phyloP scores from a whole-genome alignment of 1,140 invertebrate species.

The Thalassaphorura encarpata region DNA sequence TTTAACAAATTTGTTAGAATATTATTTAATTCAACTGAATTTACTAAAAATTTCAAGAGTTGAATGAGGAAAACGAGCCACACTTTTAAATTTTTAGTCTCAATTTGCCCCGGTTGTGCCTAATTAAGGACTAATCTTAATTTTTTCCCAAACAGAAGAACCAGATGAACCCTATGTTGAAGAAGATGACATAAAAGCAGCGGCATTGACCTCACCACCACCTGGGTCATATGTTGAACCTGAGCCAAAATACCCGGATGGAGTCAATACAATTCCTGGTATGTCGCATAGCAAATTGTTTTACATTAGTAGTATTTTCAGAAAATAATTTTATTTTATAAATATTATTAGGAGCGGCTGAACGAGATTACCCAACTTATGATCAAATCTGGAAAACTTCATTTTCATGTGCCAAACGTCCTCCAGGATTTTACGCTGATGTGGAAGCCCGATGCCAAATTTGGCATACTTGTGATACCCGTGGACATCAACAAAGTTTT shows the following conservation, averaged over 20 bases:
- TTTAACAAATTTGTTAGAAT: no score
- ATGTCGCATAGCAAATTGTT: no score
- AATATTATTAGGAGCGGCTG: constrained; percentile 21
- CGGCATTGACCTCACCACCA: background rate
- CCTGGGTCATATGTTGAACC: constrained; percentile 1
- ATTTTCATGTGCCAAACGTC: constrained; percentile 22
- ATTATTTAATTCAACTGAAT: no score
- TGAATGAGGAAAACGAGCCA: no score
- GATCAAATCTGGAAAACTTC: constrained; percentile 20
- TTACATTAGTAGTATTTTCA: no score
- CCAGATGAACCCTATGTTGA: background rate
- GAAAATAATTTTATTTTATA: background rate
- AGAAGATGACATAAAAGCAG: constrained; percentile 8
- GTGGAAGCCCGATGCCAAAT: constrained; percentile 26
- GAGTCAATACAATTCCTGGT: constrained; percentile 31
- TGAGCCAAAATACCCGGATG: constrained; percentile 26
- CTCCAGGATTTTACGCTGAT: constrained; percentile 30
- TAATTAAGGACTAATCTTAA: no score
- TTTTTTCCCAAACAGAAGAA: no score
- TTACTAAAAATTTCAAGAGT: no score
- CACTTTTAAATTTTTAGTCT: no score
- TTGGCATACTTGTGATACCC: constrained; percentile 31
- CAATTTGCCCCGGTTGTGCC: no score
- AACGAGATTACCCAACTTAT: constrained; percentile 24
- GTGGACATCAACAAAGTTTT: constrained; percentile 42